These are phyloP conservation scores for Chaetophractus vellerosus DNA, from an alignment of 2,797 vertebrate genomes.

Conservation along the genomic window DNA sequence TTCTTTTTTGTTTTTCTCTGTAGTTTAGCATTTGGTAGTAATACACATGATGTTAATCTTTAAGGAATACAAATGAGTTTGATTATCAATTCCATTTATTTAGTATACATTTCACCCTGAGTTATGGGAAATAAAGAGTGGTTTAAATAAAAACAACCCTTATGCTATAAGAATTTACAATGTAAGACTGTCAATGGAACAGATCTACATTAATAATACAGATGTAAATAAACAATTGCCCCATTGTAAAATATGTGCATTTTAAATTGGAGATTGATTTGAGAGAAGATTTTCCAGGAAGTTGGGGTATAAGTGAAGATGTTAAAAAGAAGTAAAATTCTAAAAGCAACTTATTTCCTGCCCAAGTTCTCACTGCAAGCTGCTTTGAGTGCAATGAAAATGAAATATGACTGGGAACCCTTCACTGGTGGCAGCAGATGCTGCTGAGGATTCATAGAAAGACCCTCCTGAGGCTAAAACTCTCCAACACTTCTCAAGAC, in stretches of 20 bases:
- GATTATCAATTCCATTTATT: background rate
- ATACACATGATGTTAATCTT: background rate
- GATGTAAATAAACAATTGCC: slow-evolving; percentile 11
- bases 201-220: background rate
- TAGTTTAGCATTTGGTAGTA: background rate
- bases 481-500: background rate
- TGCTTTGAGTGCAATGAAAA: background rate
- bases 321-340: background rate
- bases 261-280: background rate
- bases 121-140: background rate
- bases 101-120: background rate
- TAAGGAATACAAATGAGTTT: background rate
- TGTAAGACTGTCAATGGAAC: background rate
- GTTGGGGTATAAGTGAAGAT: background rate
- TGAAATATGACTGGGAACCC: background rate
- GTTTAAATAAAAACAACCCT: background rate
- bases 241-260: background rate
- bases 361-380: background rate
- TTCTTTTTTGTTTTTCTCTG: background rate
- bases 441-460: too few species aligned
- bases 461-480: too few species aligned
- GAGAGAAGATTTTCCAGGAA: background rate
- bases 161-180: background rate
- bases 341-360: background rate
- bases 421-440: background rate